These are phyloP conservation scores for Hoplodrina blanda DNA, from an alignment of 2,888 invertebrate species.

Conservation along the genomic window DNA sequence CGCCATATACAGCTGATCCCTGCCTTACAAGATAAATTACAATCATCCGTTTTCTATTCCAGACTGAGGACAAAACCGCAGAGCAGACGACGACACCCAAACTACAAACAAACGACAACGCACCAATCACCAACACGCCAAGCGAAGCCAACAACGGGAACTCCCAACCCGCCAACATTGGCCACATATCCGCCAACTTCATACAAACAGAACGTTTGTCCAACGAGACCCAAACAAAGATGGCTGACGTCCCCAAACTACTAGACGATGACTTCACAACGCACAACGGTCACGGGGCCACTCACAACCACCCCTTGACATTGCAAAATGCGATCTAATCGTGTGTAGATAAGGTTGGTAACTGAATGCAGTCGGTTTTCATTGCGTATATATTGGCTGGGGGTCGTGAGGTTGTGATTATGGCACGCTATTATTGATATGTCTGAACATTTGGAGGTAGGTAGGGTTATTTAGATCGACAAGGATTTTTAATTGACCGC, in stretches of 20 bases:
- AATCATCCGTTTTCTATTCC: slow-evolving; percentile 16
- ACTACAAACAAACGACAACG: slow-evolving; percentile 71
- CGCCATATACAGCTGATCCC: too few species aligned
- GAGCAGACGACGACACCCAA: slow-evolving; percentile 73
- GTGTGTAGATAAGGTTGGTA: slow-evolving; percentile 65
- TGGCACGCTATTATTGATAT: slow-evolving; percentile 52
- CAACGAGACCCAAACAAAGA: slow-evolving; percentile 72
- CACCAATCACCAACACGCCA: slow-evolving; percentile 65
- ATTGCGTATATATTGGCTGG: slow-evolving; percentile 82
- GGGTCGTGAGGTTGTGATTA: slow-evolving; percentile 59
- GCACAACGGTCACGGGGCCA: slow-evolving; percentile 83
- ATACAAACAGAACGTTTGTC: slow-evolving; percentile 81
- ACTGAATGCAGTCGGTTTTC: slow-evolving; percentile 71
- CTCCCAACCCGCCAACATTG: slow-evolving; percentile 67
- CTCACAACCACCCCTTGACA: slow-evolving; percentile 82
- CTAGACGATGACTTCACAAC: slow-evolving; percentile 84
- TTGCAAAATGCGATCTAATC: slow-evolving; percentile 85
- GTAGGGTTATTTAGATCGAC: slow-evolving; percentile 47
- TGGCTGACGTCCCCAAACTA: slow-evolving; percentile 71
- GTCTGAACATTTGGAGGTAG: slow-evolving; percentile 41
- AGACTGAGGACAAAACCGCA: slow-evolving; percentile 81
- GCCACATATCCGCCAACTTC: slow-evolving; percentile 83
- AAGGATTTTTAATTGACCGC: slow-evolving; percentile 33
- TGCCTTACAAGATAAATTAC: neutral
- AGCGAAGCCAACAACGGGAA: slow-evolving; percentile 80